Conservation (phyloP, 2,888 invertebrate genomes). For the Callimorpha dominula region DNA sequence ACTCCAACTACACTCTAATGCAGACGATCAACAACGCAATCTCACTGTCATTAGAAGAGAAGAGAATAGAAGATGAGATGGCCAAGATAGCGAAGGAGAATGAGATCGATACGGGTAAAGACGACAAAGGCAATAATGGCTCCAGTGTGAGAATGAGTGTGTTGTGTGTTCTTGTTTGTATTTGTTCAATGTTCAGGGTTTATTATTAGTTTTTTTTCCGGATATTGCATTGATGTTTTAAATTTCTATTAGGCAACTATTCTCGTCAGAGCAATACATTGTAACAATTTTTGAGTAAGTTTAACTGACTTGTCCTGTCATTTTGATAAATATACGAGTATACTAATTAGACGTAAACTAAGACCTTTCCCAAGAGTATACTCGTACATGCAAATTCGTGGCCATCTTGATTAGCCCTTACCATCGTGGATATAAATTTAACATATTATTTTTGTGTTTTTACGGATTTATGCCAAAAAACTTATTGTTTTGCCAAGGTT, state of each 20-base stretch:
- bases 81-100: conserved; percentile 75
- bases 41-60: conserved; percentile 83
- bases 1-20: conserved; percentile 90
- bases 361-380: no score
- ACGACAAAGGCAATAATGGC: conserved; percentile 38
- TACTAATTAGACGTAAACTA: no score
- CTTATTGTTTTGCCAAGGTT: no score
- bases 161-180: conserved; percentile 32
- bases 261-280: not conserved
- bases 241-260: not conserved
- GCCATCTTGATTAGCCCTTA: no score
- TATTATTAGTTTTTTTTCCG: conserved; percentile 13
- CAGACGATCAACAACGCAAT: conserved; percentile 90
- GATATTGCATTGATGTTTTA: conserved; percentile 1
- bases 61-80: conserved; percentile 82
- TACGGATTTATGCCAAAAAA: no score
- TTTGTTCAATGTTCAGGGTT: conserved; percentile 26
- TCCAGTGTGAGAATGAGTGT: conserved; percentile 32
- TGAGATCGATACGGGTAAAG: conserved; percentile 75
- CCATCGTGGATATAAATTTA: no score
- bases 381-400: no score
- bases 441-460: no score
- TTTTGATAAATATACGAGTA: no score
- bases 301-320: not conserved
- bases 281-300: not conserved